Base-by-base conservation (phyloP, 2,797 vertebrate species). In the Paedocypris micromegethes region DNA sequence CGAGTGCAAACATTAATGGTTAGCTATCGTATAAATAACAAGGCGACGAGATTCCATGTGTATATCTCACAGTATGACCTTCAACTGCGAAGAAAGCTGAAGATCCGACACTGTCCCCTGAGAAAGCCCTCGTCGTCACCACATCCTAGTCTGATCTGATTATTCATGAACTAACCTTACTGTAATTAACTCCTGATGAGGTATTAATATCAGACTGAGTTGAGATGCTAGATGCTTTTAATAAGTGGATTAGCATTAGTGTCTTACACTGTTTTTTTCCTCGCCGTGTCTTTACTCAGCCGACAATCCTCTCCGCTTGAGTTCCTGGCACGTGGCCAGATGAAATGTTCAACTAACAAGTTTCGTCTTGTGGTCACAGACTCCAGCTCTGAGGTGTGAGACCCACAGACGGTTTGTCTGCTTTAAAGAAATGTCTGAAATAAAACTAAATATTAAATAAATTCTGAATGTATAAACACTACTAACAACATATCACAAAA, bases 221-320 rank as follows among this genome's bases (percentile, higher is more conserved):
- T 69, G 78, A 23, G 72, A 76, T 79, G 58, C 83, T 79, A 83
- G 82, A 86, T 84, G 85, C 83, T 77, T 73, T 86, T 84, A 87
- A 86, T 88, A 88, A 88, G 86, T 87, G 84, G 88, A 88, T 89
- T 88, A 88, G 80, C 54, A 48, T 77, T 80, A 83, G 82, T 79
- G 81, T 81, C 81, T 85, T 68, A 50, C 49, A 59, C 42, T 63
- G 50, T 70, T 64, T 73, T 69, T 64, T 69, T 67, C 57, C 9
- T 67, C 76, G n/a, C 7, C 42, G 4, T 8, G 42, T 66, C 49
- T 64, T 48, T 43, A 46, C 64, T 73, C 71, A 58, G 75, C 68
- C 66, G 82, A 69, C 70, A 67, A 72, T 75, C 78, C 57, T 58
- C 61, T 60, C 57, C 51, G 57, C 54, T 50, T 40, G 56, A 62